Evolutionary conservation across 1,140 invertebrate genomes (phyloP), one percentile per base, ranked within the genome.

Genomic region (Solenopsis fugax): DNA sequence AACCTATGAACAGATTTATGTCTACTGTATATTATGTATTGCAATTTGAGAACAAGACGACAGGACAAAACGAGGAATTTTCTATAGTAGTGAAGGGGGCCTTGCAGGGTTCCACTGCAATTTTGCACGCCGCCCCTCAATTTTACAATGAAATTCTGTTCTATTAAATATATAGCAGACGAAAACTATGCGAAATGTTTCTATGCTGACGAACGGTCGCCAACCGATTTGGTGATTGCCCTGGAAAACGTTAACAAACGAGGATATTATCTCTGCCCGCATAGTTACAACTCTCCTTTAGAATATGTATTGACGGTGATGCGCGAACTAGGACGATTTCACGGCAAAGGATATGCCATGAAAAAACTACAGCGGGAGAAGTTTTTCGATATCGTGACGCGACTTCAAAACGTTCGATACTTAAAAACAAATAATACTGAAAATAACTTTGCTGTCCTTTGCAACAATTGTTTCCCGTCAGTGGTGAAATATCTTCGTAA

Each of bases 61-160:
- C 29, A 29, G 29, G 29, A 1, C 1, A 29, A 29, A 29, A 29
- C 29, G 29, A 29, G 2, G 29, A 29, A 29, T 29, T 54, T 24
- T 16, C 21, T 29, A 52, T 58, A 13, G 2, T 7, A 29, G 0
- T 41, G 0, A 89, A 80, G 18, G 65, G 21, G n/a, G 45, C 45
- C 0, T 18, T 6, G 0, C n/a, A 4, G 0, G 24, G 21, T 0
- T 0, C 81, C 0, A 45, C 71, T 16, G 10, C n/a, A 54, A 0
- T 2, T 76, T 0, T 81, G 5, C 58, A 24, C 12, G 16, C 7
- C 0, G 29, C 76, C 0, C 3, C 52, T 37, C 85, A 92, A 12
- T 94, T 94, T 29, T 60, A 92, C 54, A 94, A 94, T 64, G 94
- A 94, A 58, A 93, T 94, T 7, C 1, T 94, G 0, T 94, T 94